phyloP scores from a whole-genome alignment of 2,797 vertebrate species.

The Myotis planiceps region DNA sequence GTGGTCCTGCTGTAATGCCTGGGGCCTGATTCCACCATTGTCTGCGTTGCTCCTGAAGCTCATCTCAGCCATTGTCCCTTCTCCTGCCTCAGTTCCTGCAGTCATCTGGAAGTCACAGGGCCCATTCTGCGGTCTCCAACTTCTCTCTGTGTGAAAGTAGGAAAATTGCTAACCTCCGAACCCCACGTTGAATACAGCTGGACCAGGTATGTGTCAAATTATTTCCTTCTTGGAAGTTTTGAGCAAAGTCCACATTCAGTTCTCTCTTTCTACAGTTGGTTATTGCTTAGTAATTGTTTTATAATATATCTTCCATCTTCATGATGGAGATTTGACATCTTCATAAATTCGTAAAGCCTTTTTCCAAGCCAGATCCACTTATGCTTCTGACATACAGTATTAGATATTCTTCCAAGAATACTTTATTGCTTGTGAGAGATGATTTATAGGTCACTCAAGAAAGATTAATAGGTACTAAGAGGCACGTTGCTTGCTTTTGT shows the following conservation, averaged over 20 bases:
- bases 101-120: rapidly evolving
- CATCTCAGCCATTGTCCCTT: rapidly evolving
- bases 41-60: rapidly evolving
- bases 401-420: constrained; percentile 46
- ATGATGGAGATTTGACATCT: neutral
- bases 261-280: neutral
- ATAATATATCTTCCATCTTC: neutral
- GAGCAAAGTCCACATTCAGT: neutral
- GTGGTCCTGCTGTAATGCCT: neutral
- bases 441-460: constrained; percentile 43
- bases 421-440: neutral
- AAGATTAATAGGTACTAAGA: neutral
- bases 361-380: neutral
- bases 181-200: neutral
- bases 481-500: constrained; percentile 23
- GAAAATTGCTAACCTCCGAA: neutral
- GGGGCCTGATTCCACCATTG: rapidly evolving
- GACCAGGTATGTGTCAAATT: neutral
- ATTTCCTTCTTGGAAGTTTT: neutral
- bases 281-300: constrained; percentile 27
- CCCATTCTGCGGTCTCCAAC: neutral
- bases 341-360: constrained; percentile 1
- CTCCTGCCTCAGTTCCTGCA: no score
- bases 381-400: constrained; percentile 8
- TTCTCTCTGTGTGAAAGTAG: neutral